phyloP scores from a whole-genome alignment of 2,113 vertebrate genomes.

The Eulemur macaco region DNA sequence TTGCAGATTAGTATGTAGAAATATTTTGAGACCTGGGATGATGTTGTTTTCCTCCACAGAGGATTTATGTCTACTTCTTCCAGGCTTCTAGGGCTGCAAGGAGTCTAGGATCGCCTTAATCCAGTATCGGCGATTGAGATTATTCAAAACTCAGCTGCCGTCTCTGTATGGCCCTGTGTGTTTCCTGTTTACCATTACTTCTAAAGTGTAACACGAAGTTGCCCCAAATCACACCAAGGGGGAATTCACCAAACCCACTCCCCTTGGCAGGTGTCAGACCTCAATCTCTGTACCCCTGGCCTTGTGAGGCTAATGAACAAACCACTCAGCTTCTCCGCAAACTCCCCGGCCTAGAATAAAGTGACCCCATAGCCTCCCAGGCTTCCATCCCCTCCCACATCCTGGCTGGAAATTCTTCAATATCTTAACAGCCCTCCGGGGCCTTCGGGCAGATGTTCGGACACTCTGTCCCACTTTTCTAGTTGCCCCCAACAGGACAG shows the following conservation, averaged over 20 bases:
- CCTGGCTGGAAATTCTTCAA: not conserved
- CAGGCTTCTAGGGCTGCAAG: not conserved
- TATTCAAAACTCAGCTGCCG: not conserved
- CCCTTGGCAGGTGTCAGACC: no score
- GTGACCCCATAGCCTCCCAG: not conserved
- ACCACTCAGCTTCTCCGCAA: not conserved
- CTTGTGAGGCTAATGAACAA: not conserved
- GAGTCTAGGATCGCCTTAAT: not conserved
- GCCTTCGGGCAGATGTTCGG: not conserved
- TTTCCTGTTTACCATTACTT: no score
- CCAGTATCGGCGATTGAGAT: not conserved
- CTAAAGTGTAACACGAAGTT: no score
- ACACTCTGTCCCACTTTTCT: not conserved
- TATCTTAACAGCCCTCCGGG: accelerated
- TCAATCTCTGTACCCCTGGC: not conserved
- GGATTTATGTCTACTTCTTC: not conserved
- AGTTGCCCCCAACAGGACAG: not conserved
- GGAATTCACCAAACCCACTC: not conserved
- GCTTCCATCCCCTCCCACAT: not conserved
- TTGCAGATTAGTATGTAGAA: not conserved
- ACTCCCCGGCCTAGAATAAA: not conserved
- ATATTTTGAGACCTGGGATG: not conserved
- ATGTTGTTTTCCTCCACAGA: not conserved
- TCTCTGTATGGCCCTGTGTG: not conserved
- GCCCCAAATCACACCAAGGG: not conserved